phyloP scores from a whole-genome alignment of 2,797 vertebrate genomes.

The Sebastes minor region DNA sequence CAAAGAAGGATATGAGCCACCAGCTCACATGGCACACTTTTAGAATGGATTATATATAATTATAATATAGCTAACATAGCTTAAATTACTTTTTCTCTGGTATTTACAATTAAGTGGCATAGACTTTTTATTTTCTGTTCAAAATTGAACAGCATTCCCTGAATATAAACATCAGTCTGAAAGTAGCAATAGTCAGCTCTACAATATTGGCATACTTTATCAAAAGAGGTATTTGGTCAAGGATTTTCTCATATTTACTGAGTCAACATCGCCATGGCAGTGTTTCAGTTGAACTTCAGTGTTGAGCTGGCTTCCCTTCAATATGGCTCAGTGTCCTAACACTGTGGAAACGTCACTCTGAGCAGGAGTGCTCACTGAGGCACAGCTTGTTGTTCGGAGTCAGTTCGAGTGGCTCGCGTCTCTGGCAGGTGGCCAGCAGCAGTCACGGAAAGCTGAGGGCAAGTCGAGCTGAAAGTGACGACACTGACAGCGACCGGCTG shows the following conservation, averaged over 20 bases:
- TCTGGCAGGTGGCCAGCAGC: conserved; percentile 47
- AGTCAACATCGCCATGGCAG: conserved; percentile 4
- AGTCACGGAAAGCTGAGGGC: conserved; percentile 12
- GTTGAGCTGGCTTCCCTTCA: neutral
- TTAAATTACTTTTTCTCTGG: neutral
- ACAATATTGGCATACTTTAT: neutral
- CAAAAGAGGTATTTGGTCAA: neutral
- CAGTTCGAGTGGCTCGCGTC: conserved; percentile 2
- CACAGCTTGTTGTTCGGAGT: neutral
- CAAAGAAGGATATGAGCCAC: neutral
- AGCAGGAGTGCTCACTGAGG: conserved; percentile 1
- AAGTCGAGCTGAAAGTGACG: neutral
- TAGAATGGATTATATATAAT: neutral
- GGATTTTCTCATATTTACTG: conserved; percentile 2
- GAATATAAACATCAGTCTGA: neutral
- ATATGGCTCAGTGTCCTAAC: neutral
- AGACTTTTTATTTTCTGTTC: neutral
- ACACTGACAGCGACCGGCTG: neutral
- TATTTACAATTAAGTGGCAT: neutral
- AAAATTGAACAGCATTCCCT: neutral
- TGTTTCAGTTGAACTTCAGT: neutral
- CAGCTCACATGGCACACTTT: neutral
- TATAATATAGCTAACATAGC: too few relatives aligned
- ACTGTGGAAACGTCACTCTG: neutral
- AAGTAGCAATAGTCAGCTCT: neutral